These are phyloP conservation scores for Psittacula derbiana DNA, from an alignment of 2,797 vertebrate genomes.

Conservation along the genomic window DNA sequence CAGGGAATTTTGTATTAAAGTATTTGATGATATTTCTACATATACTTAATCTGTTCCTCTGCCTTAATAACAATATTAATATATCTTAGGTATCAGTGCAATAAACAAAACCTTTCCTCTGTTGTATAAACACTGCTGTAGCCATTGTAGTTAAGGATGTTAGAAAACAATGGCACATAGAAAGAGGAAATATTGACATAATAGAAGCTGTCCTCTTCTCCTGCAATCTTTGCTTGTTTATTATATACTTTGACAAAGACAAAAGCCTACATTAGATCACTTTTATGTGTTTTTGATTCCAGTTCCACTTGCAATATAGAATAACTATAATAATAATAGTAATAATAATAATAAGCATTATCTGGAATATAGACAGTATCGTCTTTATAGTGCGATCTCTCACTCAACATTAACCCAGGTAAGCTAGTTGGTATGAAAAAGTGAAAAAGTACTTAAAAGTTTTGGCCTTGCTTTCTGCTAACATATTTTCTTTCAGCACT, in stretches of 20 bases:
- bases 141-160: neutral
- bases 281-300: neutral
- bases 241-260: neutral
- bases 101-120: neutral
- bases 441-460: neutral
- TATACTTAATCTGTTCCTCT: neutral
- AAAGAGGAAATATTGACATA: neutral
- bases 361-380: neutral
- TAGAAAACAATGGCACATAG: neutral
- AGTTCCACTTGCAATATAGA: neutral
- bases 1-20: neutral
- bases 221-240: neutral
- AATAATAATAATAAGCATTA: neutral
- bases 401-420: neutral
- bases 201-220: neutral
- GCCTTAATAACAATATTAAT: neutral
- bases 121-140: conserved; percentile 9
- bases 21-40: neutral
- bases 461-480: neutral
- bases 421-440: neutral
- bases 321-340: neutral
- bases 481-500: neutral
- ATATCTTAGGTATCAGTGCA: neutral
- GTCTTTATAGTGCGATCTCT: neutral
- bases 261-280: neutral